These are phyloP conservation scores for Myotis vivesi DNA, from an alignment of 2,797 vertebrate species.

Conservation along the genomic window DNA sequence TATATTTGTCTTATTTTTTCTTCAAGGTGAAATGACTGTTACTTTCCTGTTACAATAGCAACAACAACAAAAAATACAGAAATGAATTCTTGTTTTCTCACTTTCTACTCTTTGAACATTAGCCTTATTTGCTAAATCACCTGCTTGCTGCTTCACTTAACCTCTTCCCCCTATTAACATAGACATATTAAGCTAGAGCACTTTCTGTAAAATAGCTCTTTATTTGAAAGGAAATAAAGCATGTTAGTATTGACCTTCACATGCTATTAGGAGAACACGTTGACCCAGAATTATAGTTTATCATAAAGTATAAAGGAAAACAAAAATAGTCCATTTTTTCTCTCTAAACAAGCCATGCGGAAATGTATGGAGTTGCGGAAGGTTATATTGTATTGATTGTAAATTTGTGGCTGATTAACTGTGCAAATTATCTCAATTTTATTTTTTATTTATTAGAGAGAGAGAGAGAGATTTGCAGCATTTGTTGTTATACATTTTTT, in stretches of 20 bases:
- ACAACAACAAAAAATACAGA: neutral
- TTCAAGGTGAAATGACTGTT: neutral
- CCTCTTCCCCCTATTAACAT: neutral
- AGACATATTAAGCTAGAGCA: neutral
- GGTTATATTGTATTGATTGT: neutral
- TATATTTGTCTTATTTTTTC: neutral
- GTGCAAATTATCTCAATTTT: neutral
- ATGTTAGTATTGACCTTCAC: conserved; percentile 32
- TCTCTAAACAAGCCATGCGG: neutral
- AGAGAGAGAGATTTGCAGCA: neutral
- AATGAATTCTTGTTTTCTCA: neutral
- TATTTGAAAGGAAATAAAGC: neutral
- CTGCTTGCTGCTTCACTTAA: conserved; percentile 28
- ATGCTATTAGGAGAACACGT: neutral
- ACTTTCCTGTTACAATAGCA: neutral
- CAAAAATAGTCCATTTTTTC: neutral
- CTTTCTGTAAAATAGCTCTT: neutral
- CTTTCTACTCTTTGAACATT: neutral
- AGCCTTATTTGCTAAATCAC: conserved; percentile 1
- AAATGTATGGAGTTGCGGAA: neutral
- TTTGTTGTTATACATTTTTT: neutral
- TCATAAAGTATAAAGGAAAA: neutral
- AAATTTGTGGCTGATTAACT: neutral
- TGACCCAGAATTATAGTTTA: conserved; percentile 29
- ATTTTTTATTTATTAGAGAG: neutral